Evolutionary conservation across 2,888 invertebrate species (phyloP).

Genomic region (Pherbina coryleti): DNA sequence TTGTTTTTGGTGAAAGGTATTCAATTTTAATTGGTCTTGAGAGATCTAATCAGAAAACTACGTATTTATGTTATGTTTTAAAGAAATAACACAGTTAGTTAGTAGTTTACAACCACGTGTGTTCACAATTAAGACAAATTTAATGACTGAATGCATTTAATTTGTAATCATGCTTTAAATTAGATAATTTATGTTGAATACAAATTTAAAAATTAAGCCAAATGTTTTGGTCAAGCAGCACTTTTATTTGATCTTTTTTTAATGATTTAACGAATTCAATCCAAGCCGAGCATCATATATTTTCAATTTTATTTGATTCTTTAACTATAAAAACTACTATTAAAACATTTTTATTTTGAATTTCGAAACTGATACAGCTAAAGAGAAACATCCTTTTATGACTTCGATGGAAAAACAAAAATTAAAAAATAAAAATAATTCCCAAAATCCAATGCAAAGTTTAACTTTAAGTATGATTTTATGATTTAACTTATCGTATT

Average conservation of each 20-base stretch:
- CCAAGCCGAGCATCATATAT: background rate
- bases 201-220: too few relatives aligned
- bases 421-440: background rate
- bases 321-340: background rate
- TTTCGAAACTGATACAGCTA: background rate
- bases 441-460: constrained; percentile 4
- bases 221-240: background rate
- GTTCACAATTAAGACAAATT: too few relatives aligned
- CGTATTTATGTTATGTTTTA: too few relatives aligned
- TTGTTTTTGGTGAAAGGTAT: too few relatives aligned
- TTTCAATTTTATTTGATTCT: background rate
- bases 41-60: too few relatives aligned
- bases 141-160: too few relatives aligned
- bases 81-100: too few relatives aligned
- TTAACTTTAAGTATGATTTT: constrained; percentile 22
- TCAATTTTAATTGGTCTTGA: too few relatives aligned
- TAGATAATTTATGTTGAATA: too few relatives aligned
- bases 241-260: background rate
- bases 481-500: background rate
- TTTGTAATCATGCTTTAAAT: too few relatives aligned
- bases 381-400: background rate
- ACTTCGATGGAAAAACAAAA: background rate
- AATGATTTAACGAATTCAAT: too few relatives aligned
- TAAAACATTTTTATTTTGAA: background rate
- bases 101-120: too few relatives aligned